Evolutionary conservation across 2,113 vertebrate genomes (phyloP).

Genomic region (Sinocyclocheilus grahami): DNA sequence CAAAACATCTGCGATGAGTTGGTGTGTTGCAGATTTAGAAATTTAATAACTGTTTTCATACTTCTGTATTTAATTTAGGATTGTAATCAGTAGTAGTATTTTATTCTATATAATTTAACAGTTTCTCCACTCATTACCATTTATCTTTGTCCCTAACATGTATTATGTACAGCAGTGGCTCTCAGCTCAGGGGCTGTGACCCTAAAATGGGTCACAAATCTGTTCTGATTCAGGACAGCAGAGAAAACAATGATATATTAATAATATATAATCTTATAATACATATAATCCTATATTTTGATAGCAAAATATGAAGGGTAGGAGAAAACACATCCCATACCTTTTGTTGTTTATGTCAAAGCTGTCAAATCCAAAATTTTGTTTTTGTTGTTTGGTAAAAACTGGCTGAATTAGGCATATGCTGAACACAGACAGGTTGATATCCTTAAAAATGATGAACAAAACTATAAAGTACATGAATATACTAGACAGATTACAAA

Average conservation of each 20-base stretch:
- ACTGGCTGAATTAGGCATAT: background rate
- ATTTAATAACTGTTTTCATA: background rate
- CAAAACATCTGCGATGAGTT: constrained; percentile 10
- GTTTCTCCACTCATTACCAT: background rate
- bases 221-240: background rate
- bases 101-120: background rate
- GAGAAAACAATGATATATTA: background rate
- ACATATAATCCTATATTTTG: background rate
- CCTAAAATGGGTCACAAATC: background rate
- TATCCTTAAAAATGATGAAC: background rate
- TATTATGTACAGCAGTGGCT: background rate
- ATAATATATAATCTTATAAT: background rate
- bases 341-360: background rate
- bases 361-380: background rate
- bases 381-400: background rate
- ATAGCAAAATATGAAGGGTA: background rate
- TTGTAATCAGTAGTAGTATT: background rate
- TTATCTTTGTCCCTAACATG: background rate
- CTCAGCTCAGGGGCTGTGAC: background rate
- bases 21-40: background rate
- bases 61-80: background rate
- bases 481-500: background rate
- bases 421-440: background rate
- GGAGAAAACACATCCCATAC: background rate
- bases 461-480: background rate